Conservation (phyloP, 2,888 invertebrate genomes). For the Ditula angustiorana region DNA sequence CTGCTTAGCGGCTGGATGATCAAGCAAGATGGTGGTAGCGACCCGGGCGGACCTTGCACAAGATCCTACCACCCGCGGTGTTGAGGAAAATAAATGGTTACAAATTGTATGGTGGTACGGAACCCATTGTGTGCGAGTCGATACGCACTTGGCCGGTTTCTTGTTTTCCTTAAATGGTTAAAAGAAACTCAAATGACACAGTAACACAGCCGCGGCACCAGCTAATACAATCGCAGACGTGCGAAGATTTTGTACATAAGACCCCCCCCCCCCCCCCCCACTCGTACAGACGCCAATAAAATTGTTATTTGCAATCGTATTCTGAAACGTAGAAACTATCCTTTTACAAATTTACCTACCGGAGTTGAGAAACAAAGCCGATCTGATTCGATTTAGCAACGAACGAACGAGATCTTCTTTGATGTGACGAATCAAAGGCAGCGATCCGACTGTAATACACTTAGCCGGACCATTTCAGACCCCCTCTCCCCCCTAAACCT, state of each 20-base stretch:
- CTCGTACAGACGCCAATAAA: constrained; percentile 28
- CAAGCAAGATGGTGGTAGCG: too few relatives aligned
- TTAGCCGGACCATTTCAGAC: constrained; percentile 81
- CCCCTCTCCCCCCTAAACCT: constrained; percentile 40
- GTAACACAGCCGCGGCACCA: background rate
- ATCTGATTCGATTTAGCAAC: constrained; percentile 80
- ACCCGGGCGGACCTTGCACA: too few relatives aligned
- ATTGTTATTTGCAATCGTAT: constrained; percentile 40
- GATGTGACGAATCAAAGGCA: constrained; percentile 85
- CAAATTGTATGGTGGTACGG: too few relatives aligned
- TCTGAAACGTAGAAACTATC: constrained; percentile 48
- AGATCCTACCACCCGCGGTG: too few relatives aligned
- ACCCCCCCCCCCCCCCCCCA: background rate
- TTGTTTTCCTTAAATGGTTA: background rate
- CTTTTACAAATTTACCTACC: constrained; percentile 67
- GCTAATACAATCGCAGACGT: constrained; percentile 2
- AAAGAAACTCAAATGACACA: background rate
- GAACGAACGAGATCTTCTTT: constrained; percentile 81
- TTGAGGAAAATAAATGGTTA: too few relatives aligned
- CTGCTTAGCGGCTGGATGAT: too few relatives aligned
- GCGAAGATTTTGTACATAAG: background rate
- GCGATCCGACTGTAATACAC: constrained; percentile 83
- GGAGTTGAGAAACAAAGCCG: constrained; percentile 77
- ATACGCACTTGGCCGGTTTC: too few relatives aligned
- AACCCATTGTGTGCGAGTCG: too few relatives aligned